Evolutionary conservation across 2,113 vertebrate species (phyloP).

Genomic region (Menidia beryllina): DNA sequence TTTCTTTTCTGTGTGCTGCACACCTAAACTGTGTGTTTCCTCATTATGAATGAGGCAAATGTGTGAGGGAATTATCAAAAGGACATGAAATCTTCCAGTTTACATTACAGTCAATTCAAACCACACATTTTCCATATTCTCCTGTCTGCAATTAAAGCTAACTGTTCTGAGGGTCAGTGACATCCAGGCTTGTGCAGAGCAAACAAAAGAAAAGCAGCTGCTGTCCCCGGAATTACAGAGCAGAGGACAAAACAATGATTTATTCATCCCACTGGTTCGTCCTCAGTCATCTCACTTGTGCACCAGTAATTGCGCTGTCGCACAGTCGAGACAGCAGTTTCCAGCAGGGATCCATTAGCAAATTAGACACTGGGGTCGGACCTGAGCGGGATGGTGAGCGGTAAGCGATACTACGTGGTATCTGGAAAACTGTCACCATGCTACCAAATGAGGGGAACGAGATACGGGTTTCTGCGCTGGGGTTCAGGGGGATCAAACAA

Average conservation of each 20-base stretch:
- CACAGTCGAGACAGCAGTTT: slow-evolving; percentile 59
- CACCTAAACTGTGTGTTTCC: background rate
- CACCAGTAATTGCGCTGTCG: slow-evolving; percentile 74
- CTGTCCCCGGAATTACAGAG: slow-evolving; percentile 6
- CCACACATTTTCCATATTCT: slow-evolving; percentile 6
- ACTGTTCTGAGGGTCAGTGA: slow-evolving; percentile 44
- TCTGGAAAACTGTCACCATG: slow-evolving; percentile 77
- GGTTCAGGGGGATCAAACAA: slow-evolving; percentile 44
- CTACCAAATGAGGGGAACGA: slow-evolving; percentile 67
- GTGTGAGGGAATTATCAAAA: too few species aligned
- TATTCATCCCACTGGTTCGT: slow-evolving; percentile 80
- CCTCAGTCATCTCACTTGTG: slow-evolving; percentile 74
- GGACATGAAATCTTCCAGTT: background rate
- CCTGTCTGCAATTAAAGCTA: background rate
- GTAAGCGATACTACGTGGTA: slow-evolving; percentile 73
- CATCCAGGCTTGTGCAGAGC: slow-evolving; percentile 31
- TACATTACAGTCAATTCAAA: slow-evolving; percentile 3
- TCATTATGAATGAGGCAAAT: background rate
- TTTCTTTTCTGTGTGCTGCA: background rate
- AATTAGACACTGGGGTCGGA: slow-evolving; percentile 79
- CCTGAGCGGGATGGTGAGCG: slow-evolving; percentile 72
- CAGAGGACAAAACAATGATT: slow-evolving; percentile 70
- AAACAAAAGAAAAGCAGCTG: slow-evolving; percentile 31
- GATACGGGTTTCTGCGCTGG: slow-evolving; percentile 60
- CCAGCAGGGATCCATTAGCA: slow-evolving; percentile 82